Base-by-base conservation (phyloP, 2,888 invertebrate genomes). In the Tiliacea aurago region DNA sequence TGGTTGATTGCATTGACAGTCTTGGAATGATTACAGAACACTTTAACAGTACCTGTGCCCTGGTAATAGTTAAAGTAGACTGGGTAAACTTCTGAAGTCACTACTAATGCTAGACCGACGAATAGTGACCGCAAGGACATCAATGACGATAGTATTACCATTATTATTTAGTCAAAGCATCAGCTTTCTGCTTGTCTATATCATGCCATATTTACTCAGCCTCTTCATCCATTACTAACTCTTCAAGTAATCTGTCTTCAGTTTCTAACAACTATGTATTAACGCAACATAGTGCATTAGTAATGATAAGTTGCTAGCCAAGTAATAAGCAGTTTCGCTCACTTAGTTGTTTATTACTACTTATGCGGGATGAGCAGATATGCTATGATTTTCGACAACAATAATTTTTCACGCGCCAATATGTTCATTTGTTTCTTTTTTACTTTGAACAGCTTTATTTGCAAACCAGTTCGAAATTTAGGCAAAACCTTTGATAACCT, bases 301-400 rank as follows among this genome's bases (percentile, higher is more conserved):
- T 80, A 80, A 66, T 80, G 33, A 66, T 56, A 65, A 71, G 61
- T 62, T 76, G 49, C 43, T 51, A 69, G 47, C 11, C 15, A 45
- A 64, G 20, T 81, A 80, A 80, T 76, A 43, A 68, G 56, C 58
- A 67, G 70, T 37, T 64, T 37, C 20, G 47, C 51, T 65, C 18
- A 65, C 63, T 67, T 70, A 67, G 58, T 13, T 58, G 20, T 56
- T 23, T 53, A 67, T 65, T 65, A 80, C 64, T 47, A 41, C 67
- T 33, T 76, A 67, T 61, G 67, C 59, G 68, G 67, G 55, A 80
- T 65, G 64, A 70, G 59, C 63, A 47, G 53, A 61, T 43, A 61
- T 41, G 51, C 58, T 65, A 56, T 53, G 59, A 76, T 76, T 76
- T 80, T 65, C 81, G n/a, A n/a, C n/a, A n/a, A n/a, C n/a, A n/a